Conservation (phyloP, 2,888 invertebrate genomes). For the Xylota sylvarum region DNA sequence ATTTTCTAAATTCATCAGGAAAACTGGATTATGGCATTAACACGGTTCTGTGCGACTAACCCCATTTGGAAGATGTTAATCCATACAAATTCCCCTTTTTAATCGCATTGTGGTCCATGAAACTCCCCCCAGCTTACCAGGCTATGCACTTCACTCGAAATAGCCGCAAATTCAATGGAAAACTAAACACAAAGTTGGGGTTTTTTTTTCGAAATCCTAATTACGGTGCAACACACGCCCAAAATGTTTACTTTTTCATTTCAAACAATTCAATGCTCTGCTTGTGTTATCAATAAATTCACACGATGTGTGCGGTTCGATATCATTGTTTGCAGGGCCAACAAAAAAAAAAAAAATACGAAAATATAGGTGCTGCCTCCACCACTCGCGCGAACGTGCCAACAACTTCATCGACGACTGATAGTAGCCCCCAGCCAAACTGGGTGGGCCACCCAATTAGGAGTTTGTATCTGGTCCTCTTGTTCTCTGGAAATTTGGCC, state of each 20-base stretch:
- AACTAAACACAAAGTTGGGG: slow-evolving; percentile 12
- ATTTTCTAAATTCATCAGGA: too few species aligned
- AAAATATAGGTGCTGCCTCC: slow-evolving; percentile 1
- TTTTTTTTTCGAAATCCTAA: slow-evolving; percentile 25
- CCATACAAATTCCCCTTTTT: slow-evolving; percentile 21
- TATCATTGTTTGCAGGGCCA: neutral
- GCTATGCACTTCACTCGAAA: slow-evolving; percentile 4
- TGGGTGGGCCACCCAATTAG: slow-evolving; percentile 47
- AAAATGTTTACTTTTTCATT: neutral
- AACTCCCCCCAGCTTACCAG: neutral
- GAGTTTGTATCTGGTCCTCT: neutral
- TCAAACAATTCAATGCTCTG: neutral
- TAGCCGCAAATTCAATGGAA: slow-evolving; percentile 35
- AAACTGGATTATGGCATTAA: too few species aligned
- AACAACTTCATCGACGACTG: neutral
- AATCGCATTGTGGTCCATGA: neutral
- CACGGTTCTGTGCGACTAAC: neutral
- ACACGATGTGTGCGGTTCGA: neutral
- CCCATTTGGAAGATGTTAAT: slow-evolving; percentile 29
- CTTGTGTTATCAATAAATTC: slow-evolving; percentile 28
- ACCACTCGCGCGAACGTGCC: slow-evolving; percentile 10
- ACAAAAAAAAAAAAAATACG: too few species aligned
- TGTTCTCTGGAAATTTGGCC: neutral
- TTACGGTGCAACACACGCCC: slow-evolving; percentile 19
- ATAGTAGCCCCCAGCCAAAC: neutral